Evolutionary conservation across 1,140 invertebrate species (phyloP).

Genomic region (Drosophila parabipectinata): DNA sequence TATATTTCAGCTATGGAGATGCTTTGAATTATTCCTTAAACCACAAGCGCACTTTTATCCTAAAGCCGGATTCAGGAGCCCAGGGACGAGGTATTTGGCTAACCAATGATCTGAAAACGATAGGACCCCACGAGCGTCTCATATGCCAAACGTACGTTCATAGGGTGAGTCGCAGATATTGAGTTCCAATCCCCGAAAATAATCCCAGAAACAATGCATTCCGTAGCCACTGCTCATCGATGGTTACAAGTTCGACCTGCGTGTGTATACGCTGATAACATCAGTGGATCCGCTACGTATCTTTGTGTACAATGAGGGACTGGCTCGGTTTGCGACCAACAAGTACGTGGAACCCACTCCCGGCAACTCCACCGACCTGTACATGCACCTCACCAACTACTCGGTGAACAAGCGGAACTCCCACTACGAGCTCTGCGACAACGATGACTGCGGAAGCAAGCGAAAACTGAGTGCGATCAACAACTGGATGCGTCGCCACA

Average conservation of each 20-base stretch:
- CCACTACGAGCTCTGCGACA: conserved; percentile 86
- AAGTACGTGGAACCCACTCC: conserved; percentile 92
- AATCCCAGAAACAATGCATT: no score
- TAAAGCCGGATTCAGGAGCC: conserved; percentile 94
- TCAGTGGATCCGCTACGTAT: conserved; percentile 96
- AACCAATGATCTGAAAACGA: conserved; percentile 89
- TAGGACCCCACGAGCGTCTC: conserved; percentile 91
- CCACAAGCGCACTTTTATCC: conserved; percentile 91
- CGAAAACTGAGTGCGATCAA: conserved; percentile 93
- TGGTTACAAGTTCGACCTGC: conserved; percentile 98
- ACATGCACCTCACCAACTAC: conserved; percentile 99
- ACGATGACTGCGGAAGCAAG: conserved; percentile 92
- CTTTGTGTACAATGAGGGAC: conserved; percentile 97
- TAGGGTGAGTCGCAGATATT: conserved; percentile 66
- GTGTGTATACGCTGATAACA: conserved; percentile 97
- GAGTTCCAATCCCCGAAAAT: neutral
- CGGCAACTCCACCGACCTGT: conserved; percentile 93
- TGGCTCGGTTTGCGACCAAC: conserved; percentile 95
- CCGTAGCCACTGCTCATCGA: conserved; percentile 93
- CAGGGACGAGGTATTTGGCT: conserved; percentile 94
- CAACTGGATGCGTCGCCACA: conserved; percentile 88
- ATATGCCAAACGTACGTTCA: conserved; percentile 93
- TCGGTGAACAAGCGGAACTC: conserved; percentile 96
- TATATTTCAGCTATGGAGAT: conserved; percentile 66
- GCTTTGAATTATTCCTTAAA: conserved; percentile 81